Evolutionary conservation across 2,797 vertebrate genomes (phyloP), one percentile per base, ranked within the genome.

Genomic region (Spinus pinus): DNA sequence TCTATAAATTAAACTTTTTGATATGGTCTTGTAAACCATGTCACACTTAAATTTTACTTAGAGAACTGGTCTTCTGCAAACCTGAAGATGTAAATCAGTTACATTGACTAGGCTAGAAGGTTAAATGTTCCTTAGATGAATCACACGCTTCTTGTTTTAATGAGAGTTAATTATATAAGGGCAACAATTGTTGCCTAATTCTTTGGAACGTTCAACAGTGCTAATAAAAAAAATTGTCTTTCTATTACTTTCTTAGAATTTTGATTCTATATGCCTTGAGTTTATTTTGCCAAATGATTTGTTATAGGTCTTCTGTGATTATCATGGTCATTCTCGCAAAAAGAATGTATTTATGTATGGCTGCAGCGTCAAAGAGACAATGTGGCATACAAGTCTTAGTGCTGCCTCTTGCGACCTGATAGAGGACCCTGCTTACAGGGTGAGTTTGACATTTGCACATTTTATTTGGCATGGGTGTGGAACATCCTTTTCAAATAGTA

Each of bases 301-400:
- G 10, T 97, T 96, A 6, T 95, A 99, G 99, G 99, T 99, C 64
- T 99, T 98, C 96, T 99, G 99, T 31, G 99, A 99, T 98, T 99
- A 99, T 96, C 99, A 99, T 60, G 99, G 99, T 77, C 99, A 99
- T 96, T 99, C 99, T 77, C 98, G 99, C 86, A 99, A 99, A 98
- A 99, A 99, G 98, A 99, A 99, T 31, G 99, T 99, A 3, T 99
- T 99, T 90, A 99, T 99, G 99, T 99, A 99, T 41, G 99, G 99
- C 94, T 99, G 99, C 97, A 99, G 99, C 71, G 97, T 99, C 94
- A 99, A 99, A 96, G 99, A 99, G 97, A 99, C 99, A 0, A 98
- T 99, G 84, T 99, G 99, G 99, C 99, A 99, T 85, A 99, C 99
- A 46, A 98, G 90, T 74, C 98, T 98, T 69, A 99, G 93, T 62